phyloP scores from a whole-genome alignment of 2,888 invertebrate genomes.

The Tiliacea citrago region DNA sequence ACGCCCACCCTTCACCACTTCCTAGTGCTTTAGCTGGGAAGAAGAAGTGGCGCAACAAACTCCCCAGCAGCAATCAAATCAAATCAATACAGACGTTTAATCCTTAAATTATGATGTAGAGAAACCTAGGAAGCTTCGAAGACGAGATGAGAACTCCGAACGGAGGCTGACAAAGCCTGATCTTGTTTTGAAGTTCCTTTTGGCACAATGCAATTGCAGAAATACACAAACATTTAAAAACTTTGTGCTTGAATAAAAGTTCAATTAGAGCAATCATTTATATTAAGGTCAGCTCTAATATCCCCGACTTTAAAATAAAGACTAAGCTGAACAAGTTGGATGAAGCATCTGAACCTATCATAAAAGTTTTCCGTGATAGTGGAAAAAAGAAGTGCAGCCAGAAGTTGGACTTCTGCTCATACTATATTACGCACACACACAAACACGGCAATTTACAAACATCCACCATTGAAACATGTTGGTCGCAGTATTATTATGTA shows the following conservation, averaged over 20 bases:
- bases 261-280: no score
- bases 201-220: neutral
- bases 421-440: neutral
- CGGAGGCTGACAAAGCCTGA: neutral
- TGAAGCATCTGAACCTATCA: neutral
- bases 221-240: neutral
- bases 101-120: neutral
- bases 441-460: conserved; percentile 5
- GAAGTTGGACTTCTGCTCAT: conserved; percentile 21
- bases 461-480: conserved; percentile 28
- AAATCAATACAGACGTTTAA: neutral
- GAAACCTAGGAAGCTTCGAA: neutral
- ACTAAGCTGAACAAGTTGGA: neutral
- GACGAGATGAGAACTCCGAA: neutral
- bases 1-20: no score
- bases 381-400: neutral
- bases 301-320: neutral
- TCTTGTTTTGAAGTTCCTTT: neutral
- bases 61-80: no score
- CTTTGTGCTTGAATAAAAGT: no score
- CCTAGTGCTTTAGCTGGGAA: no score
- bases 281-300: neutral
- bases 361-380: neutral
- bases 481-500: conserved; percentile 40
- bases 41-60: no score